Base-by-base conservation (phyloP, 2,888 invertebrate species). In the Melinaea marsaeus region DNA sequence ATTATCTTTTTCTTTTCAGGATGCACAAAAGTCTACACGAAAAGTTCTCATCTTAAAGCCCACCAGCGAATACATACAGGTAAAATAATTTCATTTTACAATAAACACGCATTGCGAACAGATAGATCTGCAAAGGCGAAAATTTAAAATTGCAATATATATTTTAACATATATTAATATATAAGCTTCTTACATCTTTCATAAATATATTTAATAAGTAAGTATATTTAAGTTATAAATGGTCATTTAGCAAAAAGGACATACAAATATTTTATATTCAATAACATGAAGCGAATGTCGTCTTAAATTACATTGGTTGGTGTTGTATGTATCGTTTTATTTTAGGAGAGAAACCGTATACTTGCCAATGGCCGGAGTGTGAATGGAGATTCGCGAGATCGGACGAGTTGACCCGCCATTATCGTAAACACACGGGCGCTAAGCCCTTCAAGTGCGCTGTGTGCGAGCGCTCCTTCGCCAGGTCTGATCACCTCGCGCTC, bases 31-130 rank as follows among this genome's bases (percentile, higher is more conserved):
- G 98, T 98, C 72, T 98, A 98, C 91, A 98, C 98, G 73, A 98
- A 98, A 92, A 98, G 98, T 91, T 98, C 98, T 77, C 98, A 98
- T 90, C 93, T 98, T 73, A 98, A 98, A 92, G 98, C 98, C 71
- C 98, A 98, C 91, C 98, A 98, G 89, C 94, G 98, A 88, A 98
- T 98, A 90, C 98, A 98, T 83, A 98, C 98, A 92, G 98, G 98
- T 97, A 93, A 93, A 91, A 80, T 65, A 33, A 57, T 32, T 32
- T 60, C 45, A 63, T 37, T 45, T 33, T 11, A 46, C 48, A 42
- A 22, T 22, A 22, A 33, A 13, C 48, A 7, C 47, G 69, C 70
- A 34, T 33, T 65, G 71, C 71, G 68, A 70, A 62, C 58, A 48
- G 42, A 35, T 11, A 32, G 55, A 22, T 6, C 13, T n/a, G 66